Base-by-base conservation (phyloP, 2,888 invertebrate species). In the Melanchra persicariae region DNA sequence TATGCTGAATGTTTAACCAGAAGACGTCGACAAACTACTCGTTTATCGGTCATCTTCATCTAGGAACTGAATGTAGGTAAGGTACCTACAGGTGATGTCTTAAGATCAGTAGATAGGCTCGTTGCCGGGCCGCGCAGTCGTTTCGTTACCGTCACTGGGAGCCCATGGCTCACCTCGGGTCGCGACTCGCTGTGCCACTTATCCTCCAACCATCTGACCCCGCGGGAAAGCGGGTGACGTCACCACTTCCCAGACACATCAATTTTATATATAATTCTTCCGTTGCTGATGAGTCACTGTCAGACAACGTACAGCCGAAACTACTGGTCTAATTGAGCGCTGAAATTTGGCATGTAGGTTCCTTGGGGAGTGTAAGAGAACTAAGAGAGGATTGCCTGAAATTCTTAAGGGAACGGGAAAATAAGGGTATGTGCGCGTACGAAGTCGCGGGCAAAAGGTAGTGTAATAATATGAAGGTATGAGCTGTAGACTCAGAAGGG, bases 201-300 rank as follows among this genome's bases (percentile, higher is more conserved):
- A 90, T 90, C 89, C 82, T 60, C 64, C 82, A 84, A 77, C 82
- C 82, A 89, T 89, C 91, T 89, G 86, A 89, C 87, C 87, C 82
- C 85, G 68, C 85, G 77, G 77, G 78, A 82, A 86, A 83, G 72
- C 64, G 77, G 62, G 47, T 84, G 84, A 85, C 83, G 85, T 86
- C 86, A 87, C 82, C 74, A 83, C 83, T 81, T 79, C 37, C 66
- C 66, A 62, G 66, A 37, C 67, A 61, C 57, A 40, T 60, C 67
- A 63, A 60, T n/a, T n/a, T n/a, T n/a, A n/a, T n/a, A n/a, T n/a
- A n/a, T n/a, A n/a, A n/a, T n/a, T n/a, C n/a, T n/a, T n/a, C n/a
- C n/a, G n/a, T n/a, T n/a, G n/a, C n/a, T n/a, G n/a, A n/a, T n/a
- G n/a, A n/a, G n/a, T n/a, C n/a, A n/a, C n/a, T n/a, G n/a, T n/a